These are phyloP conservation scores for Idaea dimidiata DNA, from an alignment of 2,888 invertebrate genomes.

Conservation along the genomic window DNA sequence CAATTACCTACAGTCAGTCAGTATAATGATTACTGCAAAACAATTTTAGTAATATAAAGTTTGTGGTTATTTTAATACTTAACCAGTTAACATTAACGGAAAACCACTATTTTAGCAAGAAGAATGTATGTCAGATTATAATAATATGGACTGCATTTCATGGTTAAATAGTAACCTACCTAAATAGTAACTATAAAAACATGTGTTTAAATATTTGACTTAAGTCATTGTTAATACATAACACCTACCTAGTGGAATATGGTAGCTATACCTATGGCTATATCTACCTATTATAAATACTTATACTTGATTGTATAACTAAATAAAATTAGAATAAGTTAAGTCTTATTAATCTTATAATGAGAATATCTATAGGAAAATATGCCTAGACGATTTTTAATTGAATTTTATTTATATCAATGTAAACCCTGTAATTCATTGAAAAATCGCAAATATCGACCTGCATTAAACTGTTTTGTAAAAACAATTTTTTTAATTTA, in stretches of 20 bases:
- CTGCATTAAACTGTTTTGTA: too few relatives aligned
- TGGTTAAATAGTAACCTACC: background rate
- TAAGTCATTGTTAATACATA: background rate
- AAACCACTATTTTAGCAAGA: conserved; percentile 7
- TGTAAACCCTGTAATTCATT: too few relatives aligned
- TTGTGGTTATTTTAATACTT: conserved; percentile 20
- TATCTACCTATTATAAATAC: background rate
- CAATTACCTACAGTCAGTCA: conserved; percentile 15
- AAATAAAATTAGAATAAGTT: background rate
- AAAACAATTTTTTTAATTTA: too few relatives aligned
- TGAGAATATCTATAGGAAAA: too few relatives aligned
- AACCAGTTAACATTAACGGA: conserved; percentile 22
- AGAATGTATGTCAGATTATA: conserved; percentile 14
- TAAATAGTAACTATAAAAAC: background rate
- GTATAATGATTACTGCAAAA: conserved; percentile 22
- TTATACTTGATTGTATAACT: background rate
- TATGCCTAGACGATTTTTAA: too few relatives aligned
- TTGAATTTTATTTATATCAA: too few relatives aligned
- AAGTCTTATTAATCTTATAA: background rate
- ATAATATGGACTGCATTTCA: conserved; percentile 6
- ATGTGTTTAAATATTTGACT: background rate
- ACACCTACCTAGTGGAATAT: background rate
- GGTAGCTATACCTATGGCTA: background rate
- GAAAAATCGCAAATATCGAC: too few relatives aligned
- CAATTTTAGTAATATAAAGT: conserved; percentile 25